These are phyloP conservation scores for Synanthedon vespiformis DNA, from an alignment of 2,888 invertebrate genomes.

Conservation along the genomic window DNA sequence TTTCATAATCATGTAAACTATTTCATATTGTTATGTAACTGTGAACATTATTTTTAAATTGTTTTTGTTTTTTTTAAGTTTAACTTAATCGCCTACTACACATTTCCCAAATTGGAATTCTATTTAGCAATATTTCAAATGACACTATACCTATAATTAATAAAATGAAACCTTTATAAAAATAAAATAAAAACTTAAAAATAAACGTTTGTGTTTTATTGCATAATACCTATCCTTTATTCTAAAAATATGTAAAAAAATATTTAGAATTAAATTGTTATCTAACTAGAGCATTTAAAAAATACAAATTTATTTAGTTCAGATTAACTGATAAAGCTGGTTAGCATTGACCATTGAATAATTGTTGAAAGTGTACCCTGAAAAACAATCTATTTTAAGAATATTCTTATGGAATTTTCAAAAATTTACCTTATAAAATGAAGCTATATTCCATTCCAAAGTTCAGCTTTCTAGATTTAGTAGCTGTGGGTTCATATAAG, in stretches of 20 bases:
- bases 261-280: not conserved
- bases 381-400: too few species aligned
- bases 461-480: too few species aligned
- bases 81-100: slow-evolving; percentile 65
- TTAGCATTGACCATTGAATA: too few species aligned
- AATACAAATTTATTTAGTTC: too few species aligned
- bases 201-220: slow-evolving; percentile 11
- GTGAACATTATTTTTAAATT: slow-evolving; percentile 14
- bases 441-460: too few species aligned
- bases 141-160: slow-evolving; percentile 65
- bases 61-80: slow-evolving; percentile 38
- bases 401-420: too few species aligned
- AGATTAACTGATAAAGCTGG: too few species aligned
- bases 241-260: not conserved
- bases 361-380: too few species aligned
- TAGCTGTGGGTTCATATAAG: too few species aligned
- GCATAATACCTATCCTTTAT: not conserved
- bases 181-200: slow-evolving; percentile 48
- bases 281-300: not conserved
- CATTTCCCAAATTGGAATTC: slow-evolving; percentile 55
- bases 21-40: not conserved
- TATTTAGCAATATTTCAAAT: slow-evolving; percentile 57
- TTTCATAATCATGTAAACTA: slow-evolving; percentile 14
- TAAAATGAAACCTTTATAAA: slow-evolving; percentile 66
- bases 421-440: too few species aligned